Evolutionary conservation across 1,140 invertebrate species (phyloP).

Genomic region (Limonius californicus): DNA sequence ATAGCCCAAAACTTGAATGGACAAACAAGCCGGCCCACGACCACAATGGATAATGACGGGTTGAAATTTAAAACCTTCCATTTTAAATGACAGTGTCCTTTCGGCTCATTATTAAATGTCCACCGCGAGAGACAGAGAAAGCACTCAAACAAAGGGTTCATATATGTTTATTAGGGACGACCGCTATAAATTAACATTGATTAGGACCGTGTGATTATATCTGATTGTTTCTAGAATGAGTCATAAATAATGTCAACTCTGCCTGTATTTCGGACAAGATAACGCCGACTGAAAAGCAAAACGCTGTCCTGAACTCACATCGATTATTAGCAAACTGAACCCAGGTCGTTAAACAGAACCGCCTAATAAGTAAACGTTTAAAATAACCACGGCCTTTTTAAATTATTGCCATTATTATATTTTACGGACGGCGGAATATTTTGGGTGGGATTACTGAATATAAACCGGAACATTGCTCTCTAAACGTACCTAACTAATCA

Average conservation of each 20-base stretch:
- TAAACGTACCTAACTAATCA: too few species aligned
- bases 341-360: slow-evolving; percentile 1
- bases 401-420: background rate
- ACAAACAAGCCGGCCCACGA: slow-evolving; percentile 16
- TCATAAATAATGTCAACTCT: slow-evolving; percentile 44
- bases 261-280: slow-evolving; percentile 24
- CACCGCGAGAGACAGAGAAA: slow-evolving; percentile 22
- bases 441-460: background rate
- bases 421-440: background rate
- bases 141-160: slow-evolving; percentile 44
- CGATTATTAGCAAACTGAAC: slow-evolving; percentile 14
- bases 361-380: slow-evolving; percentile 10
- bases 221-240: slow-evolving; percentile 41
- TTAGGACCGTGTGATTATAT: slow-evolving; percentile 48
- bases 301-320: slow-evolving; percentile 21
- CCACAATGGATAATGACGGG: slow-evolving; percentile 9
- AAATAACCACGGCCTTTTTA: background rate
- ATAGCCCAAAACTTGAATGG: slow-evolving; percentile 21
- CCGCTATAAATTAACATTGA: slow-evolving; percentile 47
- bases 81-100: slow-evolving; percentile 17
- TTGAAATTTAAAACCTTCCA: slow-evolving; percentile 23
- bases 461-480: too few species aligned
- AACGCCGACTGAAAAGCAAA: slow-evolving; percentile 25
- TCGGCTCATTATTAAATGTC: slow-evolving; percentile 21
- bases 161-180: slow-evolving; percentile 45